A percentile compares a stretch with the other conserved stretches of the same genome.
Conservation (phyloP, 2,113 vertebrate species). For the Speoplatyrhinus poulsoni region DNA sequence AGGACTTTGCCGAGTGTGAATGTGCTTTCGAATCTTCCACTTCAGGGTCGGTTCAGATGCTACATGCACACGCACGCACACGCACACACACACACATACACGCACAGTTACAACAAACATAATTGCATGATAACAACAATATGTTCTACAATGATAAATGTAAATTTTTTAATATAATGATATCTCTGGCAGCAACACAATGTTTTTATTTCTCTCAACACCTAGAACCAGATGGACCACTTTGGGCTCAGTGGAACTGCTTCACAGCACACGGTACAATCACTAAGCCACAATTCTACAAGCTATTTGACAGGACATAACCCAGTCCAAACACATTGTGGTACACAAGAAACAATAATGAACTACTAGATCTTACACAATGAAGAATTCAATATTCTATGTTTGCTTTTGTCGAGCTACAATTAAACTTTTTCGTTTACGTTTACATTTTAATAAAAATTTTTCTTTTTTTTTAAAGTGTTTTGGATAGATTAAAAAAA, state of each 20-base stretch:
- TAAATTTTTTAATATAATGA: background rate
- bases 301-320: slow-evolving; percentile 15
- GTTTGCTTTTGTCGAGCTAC: slow-evolving; percentile 47
- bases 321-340: slow-evolving; percentile 2
- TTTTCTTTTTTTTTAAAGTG: background rate
- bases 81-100: slow-evolving; percentile 2
- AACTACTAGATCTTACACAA: background rate
- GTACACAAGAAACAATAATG: slow-evolving; percentile 24
- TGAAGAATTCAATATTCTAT: slow-evolving; percentile 1
- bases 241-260: background rate
- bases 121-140: background rate
- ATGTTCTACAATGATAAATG: no score
- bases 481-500: slow-evolving; percentile 49
- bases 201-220: background rate
- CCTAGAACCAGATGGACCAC: slow-evolving; percentile 1
- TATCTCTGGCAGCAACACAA: background rate
- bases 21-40: slow-evolving; percentile 87
- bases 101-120: slow-evolving; percentile 4
- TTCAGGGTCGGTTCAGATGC: slow-evolving; percentile 96
- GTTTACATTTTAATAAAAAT: no score
- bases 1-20: slow-evolving; percentile 87
- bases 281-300: no score
- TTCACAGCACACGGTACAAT: background rate
- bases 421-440: slow-evolving; percentile 1
- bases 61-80: slow-evolving; percentile 47